Percentiles rank a stretch among this genome's conserved stretches.
These are phyloP conservation scores for Scatophagus argus DNA, from an alignment of 2,113 vertebrate genomes.

Conservation along the genomic window DNA sequence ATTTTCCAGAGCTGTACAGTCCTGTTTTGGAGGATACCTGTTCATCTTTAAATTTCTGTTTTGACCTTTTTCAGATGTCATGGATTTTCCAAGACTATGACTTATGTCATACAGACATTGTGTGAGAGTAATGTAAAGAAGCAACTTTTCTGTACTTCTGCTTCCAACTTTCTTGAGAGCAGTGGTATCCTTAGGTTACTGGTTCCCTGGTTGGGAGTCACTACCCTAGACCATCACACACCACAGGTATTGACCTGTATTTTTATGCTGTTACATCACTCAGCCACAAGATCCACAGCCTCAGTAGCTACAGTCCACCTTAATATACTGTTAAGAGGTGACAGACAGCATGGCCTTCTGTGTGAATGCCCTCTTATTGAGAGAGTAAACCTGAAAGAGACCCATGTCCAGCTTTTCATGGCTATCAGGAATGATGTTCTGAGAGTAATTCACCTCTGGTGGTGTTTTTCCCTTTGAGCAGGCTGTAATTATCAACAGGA, in stretches of 20 bases:
- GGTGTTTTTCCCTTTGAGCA: conserved; percentile 46
- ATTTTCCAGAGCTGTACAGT: too few species aligned
- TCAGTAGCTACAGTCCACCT: background rate
- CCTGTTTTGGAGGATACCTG: too few species aligned
- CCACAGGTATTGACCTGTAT: background rate
- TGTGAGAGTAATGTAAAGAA: too few species aligned
- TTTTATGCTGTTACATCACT: conserved; percentile 6
- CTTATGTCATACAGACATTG: too few species aligned
- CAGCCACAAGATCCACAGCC: background rate
- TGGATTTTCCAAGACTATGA: too few species aligned
- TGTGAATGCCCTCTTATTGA: background rate
- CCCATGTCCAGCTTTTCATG: conserved; percentile 25
- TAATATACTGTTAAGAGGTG: background rate
- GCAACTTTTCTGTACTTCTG: background rate
- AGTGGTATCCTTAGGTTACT: too few species aligned
- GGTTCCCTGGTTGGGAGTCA: background rate
- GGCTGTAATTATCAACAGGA: conserved; percentile 76
- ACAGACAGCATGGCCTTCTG: background rate
- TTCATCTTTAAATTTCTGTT: too few species aligned
- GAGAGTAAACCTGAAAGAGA: conserved; percentile 4
- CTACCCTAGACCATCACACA: background rate
- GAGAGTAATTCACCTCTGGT: conserved; percentile 38
- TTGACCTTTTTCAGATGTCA: too few species aligned
- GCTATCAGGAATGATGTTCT: conserved; percentile 25
- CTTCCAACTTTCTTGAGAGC: background rate